Evolutionary conservation across 2,888 invertebrate genomes (phyloP), one percentile per base, ranked within the genome.

Genomic region (Lysandra coridon): DNA sequence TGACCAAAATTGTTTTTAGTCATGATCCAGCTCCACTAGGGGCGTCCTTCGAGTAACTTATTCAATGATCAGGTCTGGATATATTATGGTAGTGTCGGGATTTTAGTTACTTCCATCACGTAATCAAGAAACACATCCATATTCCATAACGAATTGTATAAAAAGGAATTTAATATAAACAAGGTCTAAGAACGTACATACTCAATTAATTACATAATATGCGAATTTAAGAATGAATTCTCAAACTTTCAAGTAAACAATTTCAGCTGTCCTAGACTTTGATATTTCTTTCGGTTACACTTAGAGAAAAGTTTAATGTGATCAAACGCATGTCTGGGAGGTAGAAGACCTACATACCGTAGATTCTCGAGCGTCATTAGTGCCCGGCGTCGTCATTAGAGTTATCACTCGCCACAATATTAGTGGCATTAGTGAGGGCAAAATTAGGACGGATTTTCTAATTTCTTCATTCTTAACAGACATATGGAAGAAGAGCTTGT

Each of bases 361-460:
- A 37, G 69, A 69, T 69, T 69, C 69, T 69, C 33, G 33, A 69
- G 5, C 69, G 69, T 69, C 69, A 69, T 69, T 69, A 33, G 33
- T 33, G 69, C 5, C 69, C 1, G 69, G 69, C 33, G 64, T 64
- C 30, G 69, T 69, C 69, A 33, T 69, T 69, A 37, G 33, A 69
- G 69, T 37, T 69, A 69, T 69, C 33, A 69, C 69, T 33, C 33
- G 69, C 33, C 6, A 69, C 69, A 69, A 69, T 69, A 69, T 69
- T 37, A 69, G 69, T 69, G 69, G 33, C 33, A 69, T 69, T 69
- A 69, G 69, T 33, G 69, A 69, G 69, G 69, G 69, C 33, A 5
- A 69, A 33, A 69, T 14, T 14, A 69, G 69, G 33, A 37, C 33
- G 69, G 1, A 69, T 4, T 62, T 62, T 62, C 10, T 23, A 30